These are phyloP conservation scores for Lepisosteus oculatus DNA, from an alignment of 2,113 vertebrate genomes.

Conservation along the genomic window DNA sequence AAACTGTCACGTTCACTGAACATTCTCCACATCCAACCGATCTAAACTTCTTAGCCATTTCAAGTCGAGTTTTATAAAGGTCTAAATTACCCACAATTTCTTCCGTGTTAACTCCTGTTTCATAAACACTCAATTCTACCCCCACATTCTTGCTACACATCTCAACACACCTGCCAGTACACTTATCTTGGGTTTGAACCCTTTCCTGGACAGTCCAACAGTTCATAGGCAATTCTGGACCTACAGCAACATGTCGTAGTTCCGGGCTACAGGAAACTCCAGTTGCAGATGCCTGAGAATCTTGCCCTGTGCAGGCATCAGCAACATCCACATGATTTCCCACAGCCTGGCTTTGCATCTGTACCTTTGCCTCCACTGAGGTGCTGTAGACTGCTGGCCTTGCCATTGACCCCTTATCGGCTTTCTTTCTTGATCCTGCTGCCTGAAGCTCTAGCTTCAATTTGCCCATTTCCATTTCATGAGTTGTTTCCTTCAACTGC, in stretches of 20 bases:
- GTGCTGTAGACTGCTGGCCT: constrained; percentile 70
- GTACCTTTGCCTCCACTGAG: constrained; percentile 72
- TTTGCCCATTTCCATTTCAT: constrained; percentile 91
- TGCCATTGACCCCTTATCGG: constrained; percentile 77
- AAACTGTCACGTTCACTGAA: constrained; percentile 67
- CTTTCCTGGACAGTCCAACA: constrained; percentile 75
- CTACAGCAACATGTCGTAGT: constrained; percentile 33
- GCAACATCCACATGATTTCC: constrained; percentile 64
- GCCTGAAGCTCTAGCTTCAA: constrained; percentile 90
- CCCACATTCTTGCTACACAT: constrained; percentile 61
- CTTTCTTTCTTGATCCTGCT: constrained; percentile 80
- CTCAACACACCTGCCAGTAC: constrained; percentile 53
- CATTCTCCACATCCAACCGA: constrained; percentile 84
- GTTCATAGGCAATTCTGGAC: constrained; percentile 77
- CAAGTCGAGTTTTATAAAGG: constrained; percentile 29
- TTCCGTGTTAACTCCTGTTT: constrained; percentile 78
- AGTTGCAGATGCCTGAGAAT: constrained; percentile 44
- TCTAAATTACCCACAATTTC: constrained; percentile 33
- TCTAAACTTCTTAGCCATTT: constrained; percentile 44
- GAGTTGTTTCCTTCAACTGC: constrained; percentile 86
- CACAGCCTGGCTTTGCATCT: constrained; percentile 72
- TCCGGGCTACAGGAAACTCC: constrained; percentile 71
- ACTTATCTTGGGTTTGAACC: constrained; percentile 62
- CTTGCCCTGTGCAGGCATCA: constrained; percentile 57
- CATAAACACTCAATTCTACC: constrained; percentile 53